phyloP scores from a whole-genome alignment of 2,888 invertebrate genomes.

The Diogma glabrata region DNA sequence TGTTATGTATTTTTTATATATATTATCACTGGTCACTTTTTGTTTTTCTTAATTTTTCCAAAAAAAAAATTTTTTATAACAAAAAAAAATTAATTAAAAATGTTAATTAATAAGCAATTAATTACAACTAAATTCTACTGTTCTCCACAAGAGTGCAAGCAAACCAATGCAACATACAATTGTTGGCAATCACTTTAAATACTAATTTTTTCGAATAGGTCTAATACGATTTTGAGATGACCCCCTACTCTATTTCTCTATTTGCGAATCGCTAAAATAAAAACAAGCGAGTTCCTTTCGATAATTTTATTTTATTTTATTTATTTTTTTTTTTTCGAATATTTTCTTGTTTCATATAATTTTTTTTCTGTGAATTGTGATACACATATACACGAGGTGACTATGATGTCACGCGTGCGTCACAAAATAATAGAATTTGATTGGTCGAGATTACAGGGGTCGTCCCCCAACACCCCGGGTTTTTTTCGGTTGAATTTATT shows the following conservation, averaged over 20 bases:
- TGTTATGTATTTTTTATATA: constrained; percentile 25
- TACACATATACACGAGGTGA: constrained; percentile 9
- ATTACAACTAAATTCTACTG: constrained; percentile 21
- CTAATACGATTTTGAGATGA: constrained; percentile 10
- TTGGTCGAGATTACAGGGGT: constrained; percentile 7
- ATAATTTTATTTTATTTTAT: background rate
- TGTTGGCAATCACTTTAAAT: constrained; percentile 54
- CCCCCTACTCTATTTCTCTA: too few relatives aligned
- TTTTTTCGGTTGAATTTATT: too few relatives aligned
- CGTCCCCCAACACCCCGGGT: constrained; percentile 8
- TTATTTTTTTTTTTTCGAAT: background rate
- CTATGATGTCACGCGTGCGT: constrained; percentile 16
- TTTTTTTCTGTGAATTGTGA: constrained; percentile 5
- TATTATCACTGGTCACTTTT: constrained; percentile 47
- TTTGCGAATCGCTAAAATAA: too few relatives aligned
- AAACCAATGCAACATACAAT: constrained; percentile 55
- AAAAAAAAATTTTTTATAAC: constrained; percentile 20
- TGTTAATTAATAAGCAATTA: constrained; percentile 4
- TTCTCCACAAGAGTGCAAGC: constrained; percentile 29
- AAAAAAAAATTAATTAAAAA: constrained; percentile 18
- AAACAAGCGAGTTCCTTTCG: constrained; percentile 5
- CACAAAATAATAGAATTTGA: constrained; percentile 6
- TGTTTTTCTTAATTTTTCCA: constrained; percentile 24
- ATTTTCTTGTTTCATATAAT: background rate
- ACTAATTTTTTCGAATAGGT: constrained; percentile 27